These are phyloP conservation scores for Dunckerocampus dactyliophorus DNA, from an alignment of 2,113 vertebrate genomes.

Conservation along the genomic window DNA sequence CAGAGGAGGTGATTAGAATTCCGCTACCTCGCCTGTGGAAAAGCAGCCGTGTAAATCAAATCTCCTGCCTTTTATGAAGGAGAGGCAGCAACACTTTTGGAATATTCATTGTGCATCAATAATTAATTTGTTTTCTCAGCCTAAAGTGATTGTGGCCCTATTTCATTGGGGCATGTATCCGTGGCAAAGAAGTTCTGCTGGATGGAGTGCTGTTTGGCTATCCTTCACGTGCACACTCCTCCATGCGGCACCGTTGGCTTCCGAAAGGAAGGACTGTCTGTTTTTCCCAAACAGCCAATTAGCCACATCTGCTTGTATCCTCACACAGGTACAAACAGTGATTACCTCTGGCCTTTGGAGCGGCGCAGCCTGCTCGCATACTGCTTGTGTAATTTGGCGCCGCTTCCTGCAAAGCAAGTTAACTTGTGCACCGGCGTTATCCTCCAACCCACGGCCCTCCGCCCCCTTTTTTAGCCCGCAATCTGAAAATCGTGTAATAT, in stretches of 20 bases:
- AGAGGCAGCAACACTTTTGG: constrained; percentile 65
- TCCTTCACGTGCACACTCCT: constrained; percentile 26
- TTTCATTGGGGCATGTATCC: constrained; percentile 55
- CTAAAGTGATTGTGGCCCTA: constrained; percentile 63
- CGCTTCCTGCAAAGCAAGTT: constrained; percentile 14
- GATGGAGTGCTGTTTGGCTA: constrained; percentile 49
- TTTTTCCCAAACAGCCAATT: constrained; percentile 47
- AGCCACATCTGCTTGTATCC: constrained; percentile 38
- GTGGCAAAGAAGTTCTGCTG: constrained; percentile 31
- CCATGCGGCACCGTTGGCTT: background rate
- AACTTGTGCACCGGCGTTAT: constrained; percentile 25
- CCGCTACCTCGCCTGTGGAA: constrained; percentile 41
- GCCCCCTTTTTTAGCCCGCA: constrained; percentile 19
- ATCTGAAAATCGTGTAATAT: constrained; percentile 25
- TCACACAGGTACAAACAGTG: constrained; percentile 32
- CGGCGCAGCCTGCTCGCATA: background rate
- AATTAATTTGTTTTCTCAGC: constrained; percentile 69
- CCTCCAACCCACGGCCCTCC: background rate
- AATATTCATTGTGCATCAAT: constrained; percentile 72
- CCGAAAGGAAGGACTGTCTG: background rate
- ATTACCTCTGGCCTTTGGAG: constrained; percentile 33
- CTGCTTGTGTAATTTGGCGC: constrained; percentile 27
- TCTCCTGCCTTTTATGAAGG: constrained; percentile 55
- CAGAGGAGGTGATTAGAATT: constrained; percentile 50
- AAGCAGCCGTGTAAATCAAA: constrained; percentile 61